Evolutionary conservation across 2,113 vertebrate species (phyloP), one percentile per base, ranked within the genome.

Genomic region (Rhinolophus ferrumequinum): DNA sequence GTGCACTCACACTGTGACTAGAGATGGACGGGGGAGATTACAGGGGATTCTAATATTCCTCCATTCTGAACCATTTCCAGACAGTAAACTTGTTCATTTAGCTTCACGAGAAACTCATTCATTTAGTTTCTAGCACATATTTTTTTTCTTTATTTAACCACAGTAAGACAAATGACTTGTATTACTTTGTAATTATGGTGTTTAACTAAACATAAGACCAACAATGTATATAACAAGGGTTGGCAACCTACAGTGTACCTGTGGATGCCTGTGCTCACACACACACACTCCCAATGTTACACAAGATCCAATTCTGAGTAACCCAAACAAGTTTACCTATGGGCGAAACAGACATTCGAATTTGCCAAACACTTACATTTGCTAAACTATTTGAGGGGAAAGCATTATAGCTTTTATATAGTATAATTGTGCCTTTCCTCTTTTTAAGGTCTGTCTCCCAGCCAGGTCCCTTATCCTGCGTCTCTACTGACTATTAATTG

Each of bases 121-220:
- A 70, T 90, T 97, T 91, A 56, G 35, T 97, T 97, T 50, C 93
- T 70, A 94, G 13, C 50, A 75, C 50, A 75, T 54, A 26, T 80
- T 86, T 88, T 83, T 79, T 93, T 92, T 70, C 33, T 69, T 95
- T 91, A 82, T 73, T 95, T 96, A 86, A 96, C 64, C 64, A 90
- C 56, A 94, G 75, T 52, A 97, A 97, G 85, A 97, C 50, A 89
- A 96, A 97, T 94, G 95, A 69, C 62, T 92, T 88, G 10, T 89
- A 95, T 95, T 96, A 94, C 79, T 96, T 97, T 95, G 70, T 52
- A 96, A 95, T 93, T 97, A 96, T 60, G 33, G 50, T 79, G 67
- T 82, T 94, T 91, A 96, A 95, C 77, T 96, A 79, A 97, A 97
- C 56, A 54, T 69, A 93, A 69, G 67, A 91, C 79, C 86, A 91